Percentiles rank a stretch among this genome's conserved stretches.
These are phyloP conservation scores for Dryobotodes eremita DNA, from an alignment of 2,888 invertebrate genomes.

Conservation along the genomic window DNA sequence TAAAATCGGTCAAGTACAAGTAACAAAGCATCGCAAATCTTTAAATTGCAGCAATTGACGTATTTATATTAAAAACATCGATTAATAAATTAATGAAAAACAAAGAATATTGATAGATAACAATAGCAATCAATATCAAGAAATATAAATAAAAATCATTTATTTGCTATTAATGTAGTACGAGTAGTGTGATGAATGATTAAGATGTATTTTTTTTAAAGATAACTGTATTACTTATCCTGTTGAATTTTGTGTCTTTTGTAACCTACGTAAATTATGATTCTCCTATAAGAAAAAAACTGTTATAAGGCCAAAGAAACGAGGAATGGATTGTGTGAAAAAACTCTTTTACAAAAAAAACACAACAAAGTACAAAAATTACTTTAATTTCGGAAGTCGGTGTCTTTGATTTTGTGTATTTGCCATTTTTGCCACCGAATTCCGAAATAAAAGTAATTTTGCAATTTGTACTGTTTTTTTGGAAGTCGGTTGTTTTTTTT, in stretches of 20 bases:
- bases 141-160: neutral
- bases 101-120: conserved; percentile 1
- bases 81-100: neutral
- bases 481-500: no score
- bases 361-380: no score
- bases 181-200: neutral
- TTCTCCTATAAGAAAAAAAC: neutral
- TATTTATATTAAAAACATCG: neutral
- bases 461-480: no score
- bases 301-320: neutral
- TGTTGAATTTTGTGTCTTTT: neutral
- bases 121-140: conserved; percentile 4
- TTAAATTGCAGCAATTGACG: conserved; percentile 39
- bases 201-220: neutral
- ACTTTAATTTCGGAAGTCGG: no score
- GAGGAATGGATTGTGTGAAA: neutral
- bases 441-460: no score
- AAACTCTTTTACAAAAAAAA: no score
- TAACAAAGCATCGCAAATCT: conserved; percentile 52
- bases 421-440: no score
- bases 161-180: neutral
- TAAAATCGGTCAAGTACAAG: conserved; percentile 69
- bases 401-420: no score
- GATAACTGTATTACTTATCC: neutral
- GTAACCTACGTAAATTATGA: neutral